Base-by-base conservation (phyloP, 2,888 invertebrate species). In the Tholera decimalis region DNA sequence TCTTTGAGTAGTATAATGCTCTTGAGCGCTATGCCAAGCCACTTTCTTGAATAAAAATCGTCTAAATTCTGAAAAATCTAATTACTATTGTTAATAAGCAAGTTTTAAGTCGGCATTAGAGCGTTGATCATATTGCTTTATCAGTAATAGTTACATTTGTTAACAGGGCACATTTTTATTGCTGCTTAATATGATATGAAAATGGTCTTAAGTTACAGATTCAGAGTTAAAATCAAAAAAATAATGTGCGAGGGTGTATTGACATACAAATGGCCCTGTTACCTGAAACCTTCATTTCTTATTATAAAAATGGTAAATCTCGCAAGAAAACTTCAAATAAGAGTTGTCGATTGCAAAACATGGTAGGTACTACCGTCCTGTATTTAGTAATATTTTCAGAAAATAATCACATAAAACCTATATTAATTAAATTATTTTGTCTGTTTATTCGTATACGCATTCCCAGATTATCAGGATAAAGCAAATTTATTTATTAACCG, bases 21-120 rank as follows among this genome's bases (percentile, higher is more conserved):
- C 60, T 65, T 58, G 82, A 87, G 84, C 86, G 79, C 85, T 89
- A 88, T 79, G 88, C 88, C 60, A 89, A 88, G 89, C 87, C 61
- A 78, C 82, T 83, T 79, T 54, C 67, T 71, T 46, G 13, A 57
- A 55, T 69, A 72, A 76, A 75, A 76, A 58, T 66, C 49, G 47
- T 70, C 76, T 71, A 77, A 80, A 63, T 76, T 79, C 30, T 58
- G 43, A 65, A 80, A 80, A 78, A 73, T 72, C 75, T 78, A 74
- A 65, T 54, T 20, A 33, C 80, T 82, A 83, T 74, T 77, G 24
- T 70, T 73, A 69, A 49, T 54, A 82, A 77, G 82, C 73, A 69
- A 70, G 49, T 70, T 59, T 24, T 62, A 67, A 73, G 67, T 67
- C 57, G 73, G 73, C 73, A 69, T 80, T 62, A 65, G 65, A 56